Evolutionary conservation across 64 coral and sea anemone genomes (phyloP).

Genomic region (Astreopora myriophthalma): DNA sequence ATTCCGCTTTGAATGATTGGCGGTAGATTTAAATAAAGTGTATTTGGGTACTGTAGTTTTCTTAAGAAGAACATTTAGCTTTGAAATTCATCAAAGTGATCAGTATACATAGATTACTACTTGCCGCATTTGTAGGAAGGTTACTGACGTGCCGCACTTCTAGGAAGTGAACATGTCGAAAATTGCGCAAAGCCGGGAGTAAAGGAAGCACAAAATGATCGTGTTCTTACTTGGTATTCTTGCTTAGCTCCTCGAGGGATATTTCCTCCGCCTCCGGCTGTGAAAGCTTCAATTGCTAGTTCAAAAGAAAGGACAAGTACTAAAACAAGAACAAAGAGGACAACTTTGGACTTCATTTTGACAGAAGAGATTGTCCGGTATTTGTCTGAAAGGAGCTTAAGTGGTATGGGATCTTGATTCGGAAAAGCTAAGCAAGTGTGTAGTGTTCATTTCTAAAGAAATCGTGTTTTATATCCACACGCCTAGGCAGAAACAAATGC

Average conservation of each 20-base stretch:
- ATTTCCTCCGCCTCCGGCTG: conserved; percentile 85
- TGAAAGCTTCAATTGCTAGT: conserved; percentile 71
- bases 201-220: no score
- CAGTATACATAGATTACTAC: no score
- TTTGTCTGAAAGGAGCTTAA: neutral
- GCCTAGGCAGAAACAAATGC: neutral
- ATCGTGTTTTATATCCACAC: neutral
- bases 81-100: no score
- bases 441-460: neutral
- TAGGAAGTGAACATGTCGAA: no score
- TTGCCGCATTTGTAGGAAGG: no score
- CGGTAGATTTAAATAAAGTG: no score
- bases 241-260: conserved; percentile 60
- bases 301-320: conserved; percentile 63
- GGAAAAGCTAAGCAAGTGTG: neutral
- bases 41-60: no score
- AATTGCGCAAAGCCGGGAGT: no score
- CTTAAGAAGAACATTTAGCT: no score
- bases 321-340: conserved; percentile 56
- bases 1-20: no score
- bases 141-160: no score
- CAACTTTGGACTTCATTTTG: conserved; percentile 70
- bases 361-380: no score
- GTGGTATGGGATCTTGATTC: neutral
- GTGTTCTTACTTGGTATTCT: neutral